A percentile compares a stretch with the other conserved stretches of the same genome.
These are phyloP conservation scores for Sparidentex hasta DNA, from an alignment of 2,797 vertebrate species.

Conservation along the genomic window DNA sequence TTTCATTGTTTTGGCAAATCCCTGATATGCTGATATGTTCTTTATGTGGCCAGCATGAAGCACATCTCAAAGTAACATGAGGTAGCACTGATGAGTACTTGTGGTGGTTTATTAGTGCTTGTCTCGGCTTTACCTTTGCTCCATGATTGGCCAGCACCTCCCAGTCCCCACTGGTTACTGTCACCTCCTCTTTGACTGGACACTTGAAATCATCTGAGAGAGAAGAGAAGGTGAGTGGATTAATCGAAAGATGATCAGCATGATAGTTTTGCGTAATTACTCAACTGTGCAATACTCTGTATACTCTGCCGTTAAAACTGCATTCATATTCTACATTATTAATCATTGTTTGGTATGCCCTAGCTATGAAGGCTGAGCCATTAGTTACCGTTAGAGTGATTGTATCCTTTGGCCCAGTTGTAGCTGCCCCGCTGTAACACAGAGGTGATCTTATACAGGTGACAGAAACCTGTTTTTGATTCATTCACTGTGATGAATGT, in stretches of 20 bases:
- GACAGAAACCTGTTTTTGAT: conserved; percentile 92
- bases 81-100: too few relatives aligned
- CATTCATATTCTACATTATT: too few relatives aligned
- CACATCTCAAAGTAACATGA: too few relatives aligned
- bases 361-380: neutral
- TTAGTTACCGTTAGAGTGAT: conserved; percentile 75
- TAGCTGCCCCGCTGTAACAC: conserved; percentile 80
- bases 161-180: conserved; percentile 93
- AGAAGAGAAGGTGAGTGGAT: neutral
- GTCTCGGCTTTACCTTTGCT: conserved; percentile 86
- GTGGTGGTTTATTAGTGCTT: neutral
- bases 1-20: too few relatives aligned
- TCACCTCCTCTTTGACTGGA: conserved; percentile 89
- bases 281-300: too few relatives aligned
- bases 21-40: too few relatives aligned
- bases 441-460: conserved; percentile 90
- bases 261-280: too few relatives aligned
- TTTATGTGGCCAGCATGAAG: too few relatives aligned
- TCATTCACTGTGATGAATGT: conserved; percentile 91
- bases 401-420: conserved; percentile 85
- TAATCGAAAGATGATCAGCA: neutral
- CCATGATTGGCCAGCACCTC: conserved; percentile 92
- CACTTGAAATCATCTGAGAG: conserved; percentile 90
- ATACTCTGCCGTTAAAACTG: too few relatives aligned
- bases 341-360: too few relatives aligned